These are phyloP conservation scores for Nemapogon koenigi DNA, from an alignment of 2,888 invertebrate genomes.

Conservation along the genomic window DNA sequence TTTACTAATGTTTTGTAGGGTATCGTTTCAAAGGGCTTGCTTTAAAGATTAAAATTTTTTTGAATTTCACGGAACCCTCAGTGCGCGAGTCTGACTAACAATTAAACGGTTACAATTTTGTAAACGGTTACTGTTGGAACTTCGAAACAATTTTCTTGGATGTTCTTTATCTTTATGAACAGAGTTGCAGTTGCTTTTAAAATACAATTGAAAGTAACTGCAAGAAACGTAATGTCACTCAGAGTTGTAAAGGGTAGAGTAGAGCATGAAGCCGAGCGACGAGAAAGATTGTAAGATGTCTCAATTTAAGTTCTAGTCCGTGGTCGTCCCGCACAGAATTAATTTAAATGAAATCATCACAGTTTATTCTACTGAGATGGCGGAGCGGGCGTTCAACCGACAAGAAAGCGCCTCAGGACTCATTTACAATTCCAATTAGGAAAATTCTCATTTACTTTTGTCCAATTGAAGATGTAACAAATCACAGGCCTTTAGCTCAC, in stretches of 20 bases:
- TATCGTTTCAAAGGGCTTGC: no score
- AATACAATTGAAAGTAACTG: slow-evolving; percentile 3
- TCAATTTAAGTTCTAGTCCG: slow-evolving; percentile 34
- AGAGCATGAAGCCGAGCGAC: slow-evolving; percentile 18
- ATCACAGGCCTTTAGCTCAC: slow-evolving; percentile 25
- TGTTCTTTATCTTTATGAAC: no score
- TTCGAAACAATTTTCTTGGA: no score
- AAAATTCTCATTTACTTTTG: slow-evolving; percentile 59
- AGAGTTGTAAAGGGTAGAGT: slow-evolving; percentile 3
- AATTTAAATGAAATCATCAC: slow-evolving; percentile 60
- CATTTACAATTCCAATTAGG: slow-evolving; percentile 63
- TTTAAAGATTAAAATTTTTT: no score
- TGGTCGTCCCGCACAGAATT: slow-evolving; percentile 38
- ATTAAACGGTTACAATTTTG: no score
- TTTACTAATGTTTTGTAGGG: no score
- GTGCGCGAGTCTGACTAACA: no score
- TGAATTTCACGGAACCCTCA: no score
- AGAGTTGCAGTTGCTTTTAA: no score
- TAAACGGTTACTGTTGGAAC: no score
- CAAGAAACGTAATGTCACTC: slow-evolving; percentile 4
- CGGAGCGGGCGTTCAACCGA: slow-evolving; percentile 46
- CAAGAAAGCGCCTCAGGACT: slow-evolving; percentile 56
- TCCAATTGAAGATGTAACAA: slow-evolving; percentile 41
- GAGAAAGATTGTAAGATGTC: slow-evolving; percentile 26
- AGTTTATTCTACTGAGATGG: slow-evolving; percentile 56